These are phyloP conservation scores for Corydoras maculifer DNA, from an alignment of 2,113 vertebrate species.

Conservation along the genomic window DNA sequence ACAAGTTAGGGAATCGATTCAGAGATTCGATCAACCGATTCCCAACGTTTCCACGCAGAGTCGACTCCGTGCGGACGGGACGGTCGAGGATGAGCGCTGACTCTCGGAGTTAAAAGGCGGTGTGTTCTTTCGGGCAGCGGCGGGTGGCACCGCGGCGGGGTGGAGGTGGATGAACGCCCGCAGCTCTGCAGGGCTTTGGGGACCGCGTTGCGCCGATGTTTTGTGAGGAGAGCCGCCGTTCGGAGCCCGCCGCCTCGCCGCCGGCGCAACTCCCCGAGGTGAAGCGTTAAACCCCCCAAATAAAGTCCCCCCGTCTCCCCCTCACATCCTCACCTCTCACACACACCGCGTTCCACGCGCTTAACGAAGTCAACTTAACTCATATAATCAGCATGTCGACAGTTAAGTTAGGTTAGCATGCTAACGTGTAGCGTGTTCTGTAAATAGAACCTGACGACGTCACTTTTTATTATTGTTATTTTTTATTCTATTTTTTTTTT, in stretches of 20 bases:
- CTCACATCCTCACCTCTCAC: no score
- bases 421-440: background rate
- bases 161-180: background rate
- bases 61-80: no score
- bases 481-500: no score
- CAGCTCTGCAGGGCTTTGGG: conserved; percentile 62
- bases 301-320: background rate
- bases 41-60: no score
- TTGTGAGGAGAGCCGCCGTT: conserved; percentile 37
- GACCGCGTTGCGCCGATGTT: conserved; percentile 29
- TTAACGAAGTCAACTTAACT: background rate
- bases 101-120: background rate
- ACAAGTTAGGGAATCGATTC: no score
- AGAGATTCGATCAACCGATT: no score
- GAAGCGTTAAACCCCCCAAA: background rate
- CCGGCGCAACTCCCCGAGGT: conserved; percentile 32
- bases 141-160: no score
- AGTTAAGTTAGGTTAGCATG: background rate
- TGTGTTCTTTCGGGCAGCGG: no score
- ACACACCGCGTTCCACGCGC: no score
- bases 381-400: background rate
- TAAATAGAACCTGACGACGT: no score
- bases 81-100: no score
- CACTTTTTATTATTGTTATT: no score
- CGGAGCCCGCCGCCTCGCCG: conserved; percentile 1